Base-by-base conservation (phyloP, 2,888 invertebrate species). In the Lasioglossum malachurum region DNA sequence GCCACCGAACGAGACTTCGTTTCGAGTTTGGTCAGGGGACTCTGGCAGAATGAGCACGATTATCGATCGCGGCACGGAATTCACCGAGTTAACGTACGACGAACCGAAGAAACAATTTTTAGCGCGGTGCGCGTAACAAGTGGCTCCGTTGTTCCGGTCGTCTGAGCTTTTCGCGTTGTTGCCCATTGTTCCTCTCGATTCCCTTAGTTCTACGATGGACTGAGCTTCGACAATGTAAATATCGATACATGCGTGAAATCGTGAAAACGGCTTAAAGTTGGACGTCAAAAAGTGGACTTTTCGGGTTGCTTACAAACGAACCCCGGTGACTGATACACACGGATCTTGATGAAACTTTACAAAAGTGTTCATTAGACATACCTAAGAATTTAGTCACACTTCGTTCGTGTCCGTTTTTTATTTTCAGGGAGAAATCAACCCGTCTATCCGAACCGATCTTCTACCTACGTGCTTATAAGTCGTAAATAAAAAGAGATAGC, bases 71-170 rank as follows among this genome's bases (percentile, higher is more conserved):
- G 23, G 31, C 44, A 57, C 75, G 86, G 90, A 84, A 87, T 88
- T 89, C 81, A 75, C 76, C 81, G 82, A 81, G 87, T 77, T 85
- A 85, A 82, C 82, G 85, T 75, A 83, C 87, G 83, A 60, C 74
- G 64, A 67, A 73, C 64, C 75, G 84, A 78, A 84, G 80, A 82
- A 86, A 82, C 84, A 83, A 88, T 86, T 87, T 85, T 78, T 77
- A 83, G 86, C 87, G 87, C 80, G 88, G 80, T 84, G 87, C 88
- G 92, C 87, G 93, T 93, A 93, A 93, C 93, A 93, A 93, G 93
- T 93, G 93, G 93, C 93, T 88, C 87, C 90, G 89, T 89, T 80
- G 84, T 85, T 80, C 84, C 80, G 74, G 60, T 82, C 78, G 46
- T 74, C 53, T 73, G 41, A 60, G 49, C 77, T 83, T 73, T 67